A percentile compares a stretch with the other conserved stretches of the same genome.
These are phyloP conservation scores for Phenganax stokvisi DNA, from an alignment of 92 coral and sea anemone genomes.

Conservation along the genomic window DNA sequence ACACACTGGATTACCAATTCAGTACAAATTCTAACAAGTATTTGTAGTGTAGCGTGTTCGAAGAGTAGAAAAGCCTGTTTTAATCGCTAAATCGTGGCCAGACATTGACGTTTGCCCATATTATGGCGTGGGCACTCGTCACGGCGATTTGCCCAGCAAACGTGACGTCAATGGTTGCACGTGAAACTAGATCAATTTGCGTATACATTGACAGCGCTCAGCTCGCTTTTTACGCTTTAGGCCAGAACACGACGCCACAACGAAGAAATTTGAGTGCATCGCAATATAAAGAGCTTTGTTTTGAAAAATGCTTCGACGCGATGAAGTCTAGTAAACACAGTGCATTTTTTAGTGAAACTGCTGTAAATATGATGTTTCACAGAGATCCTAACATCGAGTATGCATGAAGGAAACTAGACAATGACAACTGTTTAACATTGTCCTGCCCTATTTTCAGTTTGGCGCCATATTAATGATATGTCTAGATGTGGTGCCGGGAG, in stretches of 20 bases:
- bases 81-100: neutral
- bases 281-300: too few relatives aligned
- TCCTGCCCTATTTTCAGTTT: too few relatives aligned
- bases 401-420: too few relatives aligned
- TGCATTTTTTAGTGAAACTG: too few relatives aligned
- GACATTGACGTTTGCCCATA: neutral
- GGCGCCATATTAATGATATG: too few relatives aligned
- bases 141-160: constrained; percentile 8
- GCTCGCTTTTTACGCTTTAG: neutral
- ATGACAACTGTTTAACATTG: too few relatives aligned
- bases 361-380: too few relatives aligned
- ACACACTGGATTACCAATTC: neutral
- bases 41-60: neutral
- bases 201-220: neutral
- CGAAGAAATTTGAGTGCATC: neutral
- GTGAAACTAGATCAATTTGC: neutral
- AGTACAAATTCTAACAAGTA: neutral
- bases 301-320: too few relatives aligned
- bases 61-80: neutral
- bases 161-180: constrained; percentile 16
- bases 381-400: too few relatives aligned
- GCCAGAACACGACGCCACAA: neutral
- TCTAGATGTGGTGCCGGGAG: too few relatives aligned
- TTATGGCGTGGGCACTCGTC: constrained; percentile 8
- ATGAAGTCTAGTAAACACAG: too few relatives aligned